These are phyloP conservation scores for Linyphia triangularis DNA, from an alignment of 2,888 invertebrate genomes.

Conservation along the genomic window DNA sequence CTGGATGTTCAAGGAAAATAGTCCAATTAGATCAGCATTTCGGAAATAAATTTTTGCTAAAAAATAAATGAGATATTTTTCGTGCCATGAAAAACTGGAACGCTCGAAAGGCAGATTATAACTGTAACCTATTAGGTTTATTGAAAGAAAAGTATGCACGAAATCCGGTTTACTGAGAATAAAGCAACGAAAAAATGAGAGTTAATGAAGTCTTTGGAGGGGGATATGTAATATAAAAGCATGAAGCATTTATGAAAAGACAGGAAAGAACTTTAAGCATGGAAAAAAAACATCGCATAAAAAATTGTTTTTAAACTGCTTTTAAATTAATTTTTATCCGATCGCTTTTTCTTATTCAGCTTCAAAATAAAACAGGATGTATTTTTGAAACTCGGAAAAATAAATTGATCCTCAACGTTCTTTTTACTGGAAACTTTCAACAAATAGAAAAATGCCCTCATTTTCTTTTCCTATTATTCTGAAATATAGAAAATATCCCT, in stretches of 20 bases:
- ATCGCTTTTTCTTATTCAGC: not conserved
- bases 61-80: not conserved
- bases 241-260: not conserved
- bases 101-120: slow-evolving; percentile 41
- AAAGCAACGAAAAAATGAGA: slow-evolving; percentile 14
- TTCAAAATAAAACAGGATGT: not conserved
- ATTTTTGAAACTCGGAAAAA: not conserved
- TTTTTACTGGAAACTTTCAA: not conserved
- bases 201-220: slow-evolving; percentile 66
- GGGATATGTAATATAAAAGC: slow-evolving; percentile 28
- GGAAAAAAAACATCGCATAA: slow-evolving; percentile 17
- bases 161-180: slow-evolving; percentile 43
- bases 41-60: not conserved
- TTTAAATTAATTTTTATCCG: slow-evolving; percentile 23
- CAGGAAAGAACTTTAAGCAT: not conserved
- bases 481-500: not conserved
- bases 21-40: slow-evolving; percentile 65
- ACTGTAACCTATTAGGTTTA: slow-evolving; percentile 64
- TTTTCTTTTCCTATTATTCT: not conserved
- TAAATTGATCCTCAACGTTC: not conserved
- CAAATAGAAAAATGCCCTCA: not conserved
- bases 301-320: not conserved
- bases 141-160: slow-evolving; percentile 33
- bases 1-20: slow-evolving; percentile 52
- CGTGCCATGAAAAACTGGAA: slow-evolving; percentile 6